These are phyloP conservation scores for Spodoptera picta DNA, from an alignment of 2,888 invertebrate species.

Conservation along the genomic window DNA sequence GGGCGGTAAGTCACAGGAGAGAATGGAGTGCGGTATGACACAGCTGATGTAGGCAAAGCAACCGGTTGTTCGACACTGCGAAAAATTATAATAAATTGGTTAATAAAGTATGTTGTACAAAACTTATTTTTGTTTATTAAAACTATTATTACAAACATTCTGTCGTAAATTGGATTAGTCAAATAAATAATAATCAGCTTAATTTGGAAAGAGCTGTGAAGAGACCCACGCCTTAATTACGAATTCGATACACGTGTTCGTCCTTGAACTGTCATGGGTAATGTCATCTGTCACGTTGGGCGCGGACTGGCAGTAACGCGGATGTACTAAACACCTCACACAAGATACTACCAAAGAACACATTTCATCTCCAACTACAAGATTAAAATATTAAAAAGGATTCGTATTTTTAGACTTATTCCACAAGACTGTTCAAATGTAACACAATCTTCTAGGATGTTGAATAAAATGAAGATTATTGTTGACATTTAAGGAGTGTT, in stretches of 20 bases:
- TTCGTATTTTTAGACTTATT: no score
- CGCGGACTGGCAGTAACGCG: constrained; percentile 26
- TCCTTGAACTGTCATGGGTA: constrained; percentile 50
- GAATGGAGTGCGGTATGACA: constrained; percentile 66
- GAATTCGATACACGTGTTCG: constrained; percentile 39
- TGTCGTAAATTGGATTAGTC: constrained; percentile 16
- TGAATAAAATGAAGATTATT: no score
- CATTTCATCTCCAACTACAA: constrained; percentile 6
- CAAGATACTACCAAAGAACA: constrained; percentile 18
- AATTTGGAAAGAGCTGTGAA: constrained; percentile 29
- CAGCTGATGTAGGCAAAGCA: constrained; percentile 61
- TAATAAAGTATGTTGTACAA: background rate
- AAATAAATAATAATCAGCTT: constrained; percentile 12
- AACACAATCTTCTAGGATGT: no score
- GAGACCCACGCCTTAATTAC: constrained; percentile 35
- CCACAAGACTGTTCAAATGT: no score
- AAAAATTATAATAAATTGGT: constrained; percentile 5
- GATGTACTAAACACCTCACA: constrained; percentile 27
- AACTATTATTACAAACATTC: background rate
- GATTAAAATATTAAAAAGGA: background rate
- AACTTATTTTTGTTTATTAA: background rate
- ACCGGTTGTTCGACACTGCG: constrained; percentile 65
- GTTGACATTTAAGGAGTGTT: no score
- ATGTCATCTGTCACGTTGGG: constrained; percentile 26
- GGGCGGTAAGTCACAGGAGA: constrained; percentile 57